Conservation (phyloP, 2,113 vertebrate genomes). For the Piliocolobus tephrosceles region DNA sequence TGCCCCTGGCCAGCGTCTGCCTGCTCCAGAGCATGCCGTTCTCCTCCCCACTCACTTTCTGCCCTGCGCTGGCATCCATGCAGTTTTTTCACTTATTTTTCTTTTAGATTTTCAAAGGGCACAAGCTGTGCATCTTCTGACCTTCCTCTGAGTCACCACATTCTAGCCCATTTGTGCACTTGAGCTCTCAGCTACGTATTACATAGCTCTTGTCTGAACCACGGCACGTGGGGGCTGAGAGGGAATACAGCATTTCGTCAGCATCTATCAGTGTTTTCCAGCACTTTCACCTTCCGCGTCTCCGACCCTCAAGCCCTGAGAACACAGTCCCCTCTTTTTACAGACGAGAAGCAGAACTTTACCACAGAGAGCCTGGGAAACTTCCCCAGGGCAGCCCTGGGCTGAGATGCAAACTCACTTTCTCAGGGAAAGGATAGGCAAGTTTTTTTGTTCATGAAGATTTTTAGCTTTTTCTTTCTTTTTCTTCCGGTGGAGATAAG, state of each 20-base stretch:
- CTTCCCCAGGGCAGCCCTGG: no score
- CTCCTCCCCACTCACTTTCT: neutral
- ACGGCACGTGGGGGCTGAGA: rapidly evolving
- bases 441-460: neutral
- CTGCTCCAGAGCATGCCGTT: rapidly evolving
- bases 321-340: neutral
- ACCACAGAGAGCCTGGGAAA: neutral
- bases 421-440: neutral
- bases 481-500: no score
- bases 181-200: rapidly evolving
- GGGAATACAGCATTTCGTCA: neutral
- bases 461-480: neutral
- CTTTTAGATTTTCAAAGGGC: neutral
- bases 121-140: neutral
- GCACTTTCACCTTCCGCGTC: neutral
- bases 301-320: neutral
- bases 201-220: neutral
- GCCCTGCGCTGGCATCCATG: neutral
- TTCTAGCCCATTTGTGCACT: neutral
- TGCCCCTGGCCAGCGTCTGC: neutral
- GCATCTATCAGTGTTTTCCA: neutral
- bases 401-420: neutral
- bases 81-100: neutral
- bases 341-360: neutral
- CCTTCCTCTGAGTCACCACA: neutral